Evolutionary conservation across 2,113 vertebrate species (phyloP), one percentile per base, ranked within the genome.

Genomic region (Megaleporinus macrocephalus): DNA sequence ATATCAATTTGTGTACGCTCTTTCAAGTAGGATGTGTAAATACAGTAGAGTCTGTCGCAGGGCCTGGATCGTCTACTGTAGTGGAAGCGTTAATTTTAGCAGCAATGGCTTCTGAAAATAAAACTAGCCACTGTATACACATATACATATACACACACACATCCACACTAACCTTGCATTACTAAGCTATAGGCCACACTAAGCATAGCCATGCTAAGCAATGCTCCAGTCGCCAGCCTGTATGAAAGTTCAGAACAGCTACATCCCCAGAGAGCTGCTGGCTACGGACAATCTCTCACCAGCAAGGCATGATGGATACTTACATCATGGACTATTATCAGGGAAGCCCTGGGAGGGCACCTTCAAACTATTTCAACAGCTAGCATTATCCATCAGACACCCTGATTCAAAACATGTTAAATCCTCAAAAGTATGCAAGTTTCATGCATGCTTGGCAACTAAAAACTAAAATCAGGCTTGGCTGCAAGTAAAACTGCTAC

Each of bases 341-440:
- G 72, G 80, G 26, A 78, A 71, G 61, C 57, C 85, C 78, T 63
- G 49, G n/a, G 81, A 75, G 74, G 69, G 66, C 70, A 5, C 63
- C 76, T 73, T 53, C n/a, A 22, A 84, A 81, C 66, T 80, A 68
- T 57, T 78, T 55, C 73, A 79, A 84, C 82, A 81, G 83, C 83
- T 86, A 81, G 13, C 51, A 55, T 20, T 18, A 16, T 2, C 16
- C 20, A 20, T 55, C 51, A 55, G 13, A 20, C 14, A n/a, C n/a
- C n/a, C n/a, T n/a, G n/a, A n/a, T n/a, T n/a, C n/a, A n/a, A n/a
- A n/a, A n/a, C 14, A 13, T 36, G 36, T 36, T 36, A 36, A 36
- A n/a, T n/a, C n/a, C n/a, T n/a, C n/a, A n/a, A n/a, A n/a, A n/a
- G n/a, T n/a, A n/a, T n/a, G n/a, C n/a, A n/a, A n/a, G n/a, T n/a